Evolutionary conservation across 2,888 invertebrate genomes (phyloP), one percentile per base, ranked within the genome.

Genomic region (Iphiclides podalirius): DNA sequence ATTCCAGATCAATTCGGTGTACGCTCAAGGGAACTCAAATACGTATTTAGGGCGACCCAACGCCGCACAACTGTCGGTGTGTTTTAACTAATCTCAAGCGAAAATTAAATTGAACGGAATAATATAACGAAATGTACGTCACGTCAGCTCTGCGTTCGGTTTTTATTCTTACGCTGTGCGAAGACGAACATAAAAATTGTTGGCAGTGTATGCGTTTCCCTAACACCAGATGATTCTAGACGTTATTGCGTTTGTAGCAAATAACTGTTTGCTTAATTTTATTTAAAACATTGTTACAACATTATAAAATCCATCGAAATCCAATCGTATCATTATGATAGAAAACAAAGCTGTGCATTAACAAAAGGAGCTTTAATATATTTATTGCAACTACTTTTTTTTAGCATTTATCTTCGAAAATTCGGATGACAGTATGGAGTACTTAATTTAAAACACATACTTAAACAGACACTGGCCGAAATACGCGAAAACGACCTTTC

Each of bases 21-120:
- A 26, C 41, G 31, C 36, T 41, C 42, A 48, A 48, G 42, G 48
- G 48, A 33, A 38, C 34, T 38, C 33, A 23, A 38, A 49, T 23
- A 26, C 43, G 48, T 49, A 38, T 43, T 40, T 28, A 15, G 40
- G 35, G 3, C 47, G 26, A n/a, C n/a, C n/a, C n/a, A n/a, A n/a
- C n/a, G n/a, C n/a, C n/a, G n/a, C n/a, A n/a, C n/a, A n/a, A n/a
- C n/a, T n/a, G n/a, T n/a, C n/a, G n/a, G n/a, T n/a, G n/a, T 6
- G 26, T 26, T 26, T 26, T 26, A 26, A 7, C 26, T 26, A 26
- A 1, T 26, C 9, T 20, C n/a, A n/a, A 26, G n/a, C 15, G 13
- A 28, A 28, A 28, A 40, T 15, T n/a, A 15, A 40, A 40, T n/a
- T 26, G 6, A 20, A 20, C 20, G 6, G 20, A 20, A 6, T n/a